Conservation (phyloP, 2,888 invertebrate genomes). For the Diaphora mendica region DNA sequence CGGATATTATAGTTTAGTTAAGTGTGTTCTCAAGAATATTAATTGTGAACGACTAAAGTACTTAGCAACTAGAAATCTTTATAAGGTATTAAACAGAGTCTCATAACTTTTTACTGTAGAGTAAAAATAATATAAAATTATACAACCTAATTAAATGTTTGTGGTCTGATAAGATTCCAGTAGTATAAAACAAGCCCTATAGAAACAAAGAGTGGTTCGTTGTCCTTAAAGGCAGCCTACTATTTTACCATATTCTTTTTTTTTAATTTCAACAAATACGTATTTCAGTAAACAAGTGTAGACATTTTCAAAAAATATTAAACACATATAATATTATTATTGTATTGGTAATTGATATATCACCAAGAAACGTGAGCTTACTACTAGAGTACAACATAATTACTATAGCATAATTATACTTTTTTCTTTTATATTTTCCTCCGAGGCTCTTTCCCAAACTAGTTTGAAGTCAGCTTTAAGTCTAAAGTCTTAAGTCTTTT, state of each 20-base stretch:
- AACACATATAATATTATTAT: not conserved
- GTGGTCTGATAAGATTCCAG: not conserved
- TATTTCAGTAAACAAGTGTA: not conserved
- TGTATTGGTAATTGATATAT: not conserved
- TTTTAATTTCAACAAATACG: not conserved
- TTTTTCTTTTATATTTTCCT: no score
- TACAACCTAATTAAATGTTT: not conserved
- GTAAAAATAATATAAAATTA: not conserved
- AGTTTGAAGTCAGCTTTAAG: no score
- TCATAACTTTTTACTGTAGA: not conserved
- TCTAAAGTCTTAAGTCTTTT: no score
- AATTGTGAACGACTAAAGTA: not conserved
- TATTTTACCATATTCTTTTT: not conserved
- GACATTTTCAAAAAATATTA: not conserved
- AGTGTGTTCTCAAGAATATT: not conserved
- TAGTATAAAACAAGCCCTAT: not conserved
- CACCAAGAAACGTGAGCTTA: not conserved
- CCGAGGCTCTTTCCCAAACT: no score
- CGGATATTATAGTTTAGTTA: not conserved
- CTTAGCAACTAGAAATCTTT: not conserved
- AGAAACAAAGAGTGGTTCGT: not conserved
- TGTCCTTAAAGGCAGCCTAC: no score
- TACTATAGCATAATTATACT: no score
- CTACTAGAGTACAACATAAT: not conserved
- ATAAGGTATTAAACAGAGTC: not conserved